These are phyloP conservation scores for Mycetomoellerius zeteki DNA, from an alignment of 1,140 invertebrate species.

Conservation along the genomic window DNA sequence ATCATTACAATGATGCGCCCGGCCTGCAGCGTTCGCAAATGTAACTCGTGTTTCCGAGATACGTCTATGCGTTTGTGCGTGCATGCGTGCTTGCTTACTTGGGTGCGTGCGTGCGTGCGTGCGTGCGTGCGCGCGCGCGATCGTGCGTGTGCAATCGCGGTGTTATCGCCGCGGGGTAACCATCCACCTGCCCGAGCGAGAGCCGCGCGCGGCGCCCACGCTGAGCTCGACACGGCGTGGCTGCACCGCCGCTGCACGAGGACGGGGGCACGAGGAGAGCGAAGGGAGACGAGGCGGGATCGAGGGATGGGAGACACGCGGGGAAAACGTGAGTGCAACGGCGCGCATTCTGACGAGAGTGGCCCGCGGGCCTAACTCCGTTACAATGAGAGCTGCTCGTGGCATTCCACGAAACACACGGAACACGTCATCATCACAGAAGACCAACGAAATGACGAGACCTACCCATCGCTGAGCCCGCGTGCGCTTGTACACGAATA, in stretches of 20 bases:
- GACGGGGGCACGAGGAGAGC: neutral
- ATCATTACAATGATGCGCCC: constrained; percentile 70
- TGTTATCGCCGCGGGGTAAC: constrained; percentile 77
- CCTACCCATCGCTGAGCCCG: constrained; percentile 58
- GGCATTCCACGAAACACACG: constrained; percentile 79
- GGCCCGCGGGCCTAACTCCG: constrained; percentile 77
- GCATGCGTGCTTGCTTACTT: neutral
- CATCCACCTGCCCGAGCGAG: constrained; percentile 80
- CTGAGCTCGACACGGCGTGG: constrained; percentile 43
- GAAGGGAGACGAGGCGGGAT: constrained; percentile 17
- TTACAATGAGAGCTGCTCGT: constrained; percentile 81
- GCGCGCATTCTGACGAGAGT: constrained; percentile 73
- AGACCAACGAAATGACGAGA: constrained; percentile 71
- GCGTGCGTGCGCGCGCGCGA: constrained; percentile 10
- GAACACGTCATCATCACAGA: constrained; percentile 74
- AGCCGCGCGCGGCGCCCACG: constrained; percentile 74
- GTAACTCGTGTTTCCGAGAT: constrained; percentile 35
- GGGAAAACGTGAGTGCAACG: constrained; percentile 59
- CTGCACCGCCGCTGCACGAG: neutral
- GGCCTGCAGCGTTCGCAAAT: constrained; percentile 21
- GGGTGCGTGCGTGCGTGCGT: neutral
- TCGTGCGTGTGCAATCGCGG: constrained; percentile 70
- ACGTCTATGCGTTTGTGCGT: neutral
- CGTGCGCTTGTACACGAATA: constrained; percentile 54
- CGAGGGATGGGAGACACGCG: constrained; percentile 29